Percentiles rank a stretch among this genome's conserved stretches.
Evolutionary conservation across 2,113 vertebrate genomes (phyloP).

Genomic region (Butorides virescens): DNA sequence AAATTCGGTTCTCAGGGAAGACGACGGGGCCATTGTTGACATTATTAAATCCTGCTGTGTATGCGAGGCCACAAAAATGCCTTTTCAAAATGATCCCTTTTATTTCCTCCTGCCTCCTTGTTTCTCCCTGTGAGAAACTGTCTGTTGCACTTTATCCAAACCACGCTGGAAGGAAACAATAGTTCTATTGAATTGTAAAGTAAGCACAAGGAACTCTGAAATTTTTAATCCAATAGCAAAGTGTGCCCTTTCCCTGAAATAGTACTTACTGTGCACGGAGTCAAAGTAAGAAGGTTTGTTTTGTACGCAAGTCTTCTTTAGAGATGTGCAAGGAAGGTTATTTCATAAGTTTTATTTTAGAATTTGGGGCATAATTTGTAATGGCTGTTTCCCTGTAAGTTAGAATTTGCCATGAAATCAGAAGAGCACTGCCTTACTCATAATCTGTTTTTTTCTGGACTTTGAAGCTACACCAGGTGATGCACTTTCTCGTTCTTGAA

Average conservation of each 20-base stretch:
- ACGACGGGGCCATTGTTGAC: background rate
- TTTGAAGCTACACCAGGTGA: background rate
- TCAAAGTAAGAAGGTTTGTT: background rate
- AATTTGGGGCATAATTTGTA: background rate
- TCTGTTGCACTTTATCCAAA: background rate
- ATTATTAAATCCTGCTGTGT: background rate
- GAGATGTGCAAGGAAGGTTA: background rate
- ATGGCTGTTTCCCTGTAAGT: background rate
- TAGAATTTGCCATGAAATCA: background rate
- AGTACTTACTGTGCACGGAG: background rate
- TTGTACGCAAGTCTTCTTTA: background rate
- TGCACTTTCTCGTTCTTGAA: background rate
- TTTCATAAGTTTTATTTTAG: background rate
- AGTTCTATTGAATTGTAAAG: background rate
- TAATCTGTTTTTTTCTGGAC: background rate
- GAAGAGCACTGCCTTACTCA: background rate
- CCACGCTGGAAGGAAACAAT: background rate
- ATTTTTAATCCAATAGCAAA: background rate
- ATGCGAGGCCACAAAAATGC: background rate
- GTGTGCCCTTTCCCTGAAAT: background rate
- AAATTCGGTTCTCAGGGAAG: background rate
- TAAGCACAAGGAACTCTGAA: background rate
- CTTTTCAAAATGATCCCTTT: background rate
- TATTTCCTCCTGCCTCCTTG: background rate
- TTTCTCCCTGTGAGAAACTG: constrained; percentile 1